phyloP scores from a whole-genome alignment of 2,888 invertebrate genomes.

The Seladonia tumulorum region DNA sequence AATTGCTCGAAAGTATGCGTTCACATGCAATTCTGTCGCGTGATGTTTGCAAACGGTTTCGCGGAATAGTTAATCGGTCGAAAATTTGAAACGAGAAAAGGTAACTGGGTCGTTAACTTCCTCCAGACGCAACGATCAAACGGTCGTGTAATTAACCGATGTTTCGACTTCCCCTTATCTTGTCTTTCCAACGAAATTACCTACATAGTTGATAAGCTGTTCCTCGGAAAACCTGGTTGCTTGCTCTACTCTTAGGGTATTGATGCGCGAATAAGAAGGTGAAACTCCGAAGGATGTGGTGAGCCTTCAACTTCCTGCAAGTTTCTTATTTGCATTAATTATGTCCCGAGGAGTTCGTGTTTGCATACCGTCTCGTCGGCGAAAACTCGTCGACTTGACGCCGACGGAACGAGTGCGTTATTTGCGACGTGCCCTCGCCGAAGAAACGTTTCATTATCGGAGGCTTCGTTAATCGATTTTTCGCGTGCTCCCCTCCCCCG shows the following conservation, averaged over 20 bases:
- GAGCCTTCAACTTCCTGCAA: conserved; percentile 24
- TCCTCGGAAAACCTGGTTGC: background rate
- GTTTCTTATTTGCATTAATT: conserved; percentile 69
- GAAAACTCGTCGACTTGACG: background rate
- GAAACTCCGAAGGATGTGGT: background rate
- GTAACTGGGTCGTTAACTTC: background rate
- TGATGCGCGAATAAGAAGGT: background rate
- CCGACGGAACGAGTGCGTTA: background rate
- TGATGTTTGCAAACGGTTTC: background rate
- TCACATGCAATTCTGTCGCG: background rate
- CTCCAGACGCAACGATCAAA: background rate
- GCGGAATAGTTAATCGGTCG: background rate
- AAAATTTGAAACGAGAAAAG: background rate
- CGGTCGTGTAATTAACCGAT: background rate
- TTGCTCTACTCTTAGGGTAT: background rate
- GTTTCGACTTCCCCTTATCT: conserved; percentile 2
- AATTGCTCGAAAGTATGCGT: background rate
- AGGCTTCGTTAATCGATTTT: background rate
- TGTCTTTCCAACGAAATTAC: background rate
- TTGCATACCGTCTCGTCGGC: background rate
- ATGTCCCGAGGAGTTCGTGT: conserved; percentile 46
- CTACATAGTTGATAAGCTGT: background rate
- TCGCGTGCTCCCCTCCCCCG: background rate
- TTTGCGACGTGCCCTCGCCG: background rate
- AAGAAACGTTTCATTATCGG: background rate